Conservation (phyloP, 2,797 vertebrate species). For the Sebastolobus altivelis region DNA sequence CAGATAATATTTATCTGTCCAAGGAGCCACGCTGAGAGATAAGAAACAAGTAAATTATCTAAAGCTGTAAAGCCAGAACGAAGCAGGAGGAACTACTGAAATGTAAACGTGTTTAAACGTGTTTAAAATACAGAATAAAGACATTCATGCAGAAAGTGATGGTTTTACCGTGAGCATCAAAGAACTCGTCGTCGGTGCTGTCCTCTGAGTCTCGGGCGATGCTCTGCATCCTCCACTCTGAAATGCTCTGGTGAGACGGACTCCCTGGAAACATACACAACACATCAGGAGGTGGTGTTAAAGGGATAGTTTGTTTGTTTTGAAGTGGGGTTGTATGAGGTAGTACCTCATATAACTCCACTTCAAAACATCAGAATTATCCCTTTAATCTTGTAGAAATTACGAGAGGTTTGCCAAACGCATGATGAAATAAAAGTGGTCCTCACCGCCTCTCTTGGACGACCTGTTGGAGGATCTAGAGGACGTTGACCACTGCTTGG, state of each 20-base stretch:
- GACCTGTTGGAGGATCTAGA: conserved; percentile 94
- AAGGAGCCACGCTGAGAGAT: neutral
- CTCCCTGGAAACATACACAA: conserved; percentile 85
- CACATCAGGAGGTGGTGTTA: neutral
- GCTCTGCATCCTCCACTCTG: conserved; percentile 99
- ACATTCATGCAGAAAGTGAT: neutral
- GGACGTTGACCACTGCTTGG: conserved; percentile 98
- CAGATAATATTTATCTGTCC: neutral
- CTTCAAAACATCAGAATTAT: neutral
- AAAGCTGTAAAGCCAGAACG: neutral
- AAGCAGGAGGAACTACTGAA: neutral
- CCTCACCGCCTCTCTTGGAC: conserved; percentile 94
- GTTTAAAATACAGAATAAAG: neutral
- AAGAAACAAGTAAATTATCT: neutral
- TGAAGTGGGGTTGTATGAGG: neutral
- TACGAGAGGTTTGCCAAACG: neutral
- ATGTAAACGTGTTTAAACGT: too few species aligned
- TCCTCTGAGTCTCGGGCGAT: conserved; percentile 97
- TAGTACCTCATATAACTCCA: neutral
- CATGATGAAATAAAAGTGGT: neutral
- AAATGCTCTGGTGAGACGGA: conserved; percentile 95
- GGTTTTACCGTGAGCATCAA: conserved; percentile 93
- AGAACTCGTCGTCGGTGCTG: conserved; percentile 98
- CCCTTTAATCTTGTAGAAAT: neutral
- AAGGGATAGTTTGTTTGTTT: neutral